Evolutionary conservation across 1,140 invertebrate genomes (phyloP).

Genomic region (Pectinophora gossypiella): DNA sequence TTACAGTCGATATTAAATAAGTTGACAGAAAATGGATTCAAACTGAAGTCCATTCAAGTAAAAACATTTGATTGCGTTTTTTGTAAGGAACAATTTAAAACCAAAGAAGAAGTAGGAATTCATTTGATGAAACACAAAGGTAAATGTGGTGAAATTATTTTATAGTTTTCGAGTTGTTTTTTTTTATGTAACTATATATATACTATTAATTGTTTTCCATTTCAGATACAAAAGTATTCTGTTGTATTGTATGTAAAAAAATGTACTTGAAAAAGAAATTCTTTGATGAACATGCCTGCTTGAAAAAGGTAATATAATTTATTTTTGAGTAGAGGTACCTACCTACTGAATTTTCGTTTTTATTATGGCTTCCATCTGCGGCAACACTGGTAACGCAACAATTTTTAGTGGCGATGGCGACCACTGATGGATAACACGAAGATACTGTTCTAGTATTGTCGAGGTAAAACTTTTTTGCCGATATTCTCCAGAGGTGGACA

Average conservation of each 20-base stretch:
- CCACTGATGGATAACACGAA: too few relatives aligned
- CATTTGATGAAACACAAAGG: conserved; percentile 34
- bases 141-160: too few relatives aligned
- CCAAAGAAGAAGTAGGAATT: conserved; percentile 32
- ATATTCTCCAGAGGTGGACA: too few relatives aligned
- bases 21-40: conserved; percentile 41
- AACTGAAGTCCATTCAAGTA: conserved; percentile 22
- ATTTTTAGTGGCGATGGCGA: too few relatives aligned
- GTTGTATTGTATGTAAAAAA: conserved; percentile 46
- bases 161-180: conserved; percentile 10
- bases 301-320: conserved; percentile 22
- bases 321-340: too few relatives aligned
- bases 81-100: conserved; percentile 35
- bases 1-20: conserved; percentile 48
- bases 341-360: too few relatives aligned
- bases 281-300: conserved; percentile 39
- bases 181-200: too few relatives aligned
- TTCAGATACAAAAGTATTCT: conserved; percentile 39
- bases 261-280: conserved; percentile 38
- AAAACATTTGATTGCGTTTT: conserved; percentile 29
- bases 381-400: too few relatives aligned
- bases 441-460: too few relatives aligned
- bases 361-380: too few relatives aligned
- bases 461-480: too few relatives aligned
- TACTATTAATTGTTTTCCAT: too few relatives aligned